phyloP scores from a whole-genome alignment of 2,888 invertebrate genomes.

The Apodemia zela region DNA sequence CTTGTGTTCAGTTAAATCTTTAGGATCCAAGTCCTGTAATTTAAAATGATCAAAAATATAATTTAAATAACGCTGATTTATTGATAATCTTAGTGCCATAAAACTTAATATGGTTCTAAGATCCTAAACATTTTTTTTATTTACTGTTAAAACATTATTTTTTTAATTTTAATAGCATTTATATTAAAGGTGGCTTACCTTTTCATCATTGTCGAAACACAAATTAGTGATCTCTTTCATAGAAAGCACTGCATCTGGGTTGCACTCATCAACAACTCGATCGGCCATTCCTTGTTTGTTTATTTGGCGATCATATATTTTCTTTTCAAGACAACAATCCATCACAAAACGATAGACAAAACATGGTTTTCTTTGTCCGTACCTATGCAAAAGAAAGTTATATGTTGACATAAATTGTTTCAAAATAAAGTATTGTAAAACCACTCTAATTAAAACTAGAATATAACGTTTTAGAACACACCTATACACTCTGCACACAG shows the following conservation, averaged over 20 bases:
- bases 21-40: constrained; percentile 84
- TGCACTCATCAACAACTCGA: constrained; percentile 98
- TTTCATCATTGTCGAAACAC: constrained; percentile 93
- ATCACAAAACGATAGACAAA: constrained; percentile 98
- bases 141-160: constrained; percentile 3
- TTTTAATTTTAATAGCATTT: neutral
- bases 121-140: neutral
- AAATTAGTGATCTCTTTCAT: constrained; percentile 94
- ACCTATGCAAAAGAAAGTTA: constrained; percentile 65
- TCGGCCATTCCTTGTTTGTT: constrained; percentile 99
- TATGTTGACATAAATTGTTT: neutral
- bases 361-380: constrained; percentile 96
- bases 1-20: constrained; percentile 85
- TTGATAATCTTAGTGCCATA: too few species aligned
- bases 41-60: constrained; percentile 12
- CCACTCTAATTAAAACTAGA: neutral
- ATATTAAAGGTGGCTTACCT: constrained; percentile 43
- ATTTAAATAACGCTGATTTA: too few species aligned
- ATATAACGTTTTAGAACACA: constrained; percentile 27
- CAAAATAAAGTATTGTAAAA: neutral
- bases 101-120: too few species aligned
- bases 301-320: constrained; percentile 98
- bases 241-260: constrained; percentile 95
- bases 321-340: constrained; percentile 97
- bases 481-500: constrained; percentile 96